Evolutionary conservation across 2,797 vertebrate genomes (phyloP), one percentile per base, ranked within the genome.

Genomic region (Syngnathus acus): DNA sequence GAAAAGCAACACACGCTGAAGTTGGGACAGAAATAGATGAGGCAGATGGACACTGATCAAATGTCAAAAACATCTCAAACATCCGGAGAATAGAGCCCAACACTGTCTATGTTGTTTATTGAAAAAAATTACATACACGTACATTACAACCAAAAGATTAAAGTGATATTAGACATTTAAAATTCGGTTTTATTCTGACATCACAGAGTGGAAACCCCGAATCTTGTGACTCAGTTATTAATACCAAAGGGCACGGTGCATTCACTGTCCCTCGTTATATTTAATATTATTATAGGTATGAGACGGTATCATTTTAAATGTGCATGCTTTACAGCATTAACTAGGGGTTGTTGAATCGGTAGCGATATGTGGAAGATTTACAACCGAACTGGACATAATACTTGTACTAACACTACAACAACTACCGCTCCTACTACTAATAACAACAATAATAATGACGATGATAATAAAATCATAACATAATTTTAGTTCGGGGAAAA

Each of bases 11-110:
- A 69, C 68, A 76, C 80, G 71, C 85, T 75, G 78, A 81, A 68
- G 66, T 76, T 66, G 80, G 43, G 86, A 91, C 90, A 92, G 87
- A 95, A 94, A 95, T 96, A 96, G 93, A 84, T 37, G 62, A 69
- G 77, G 55, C 57, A 69, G 76, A 50, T 54, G 65, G 74, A 76
- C 66, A 48, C 72, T 75, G 68, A 90, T 91, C 87, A 87, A 69
- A 86, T 90, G 84, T 88, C 92, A 90, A 17, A 69, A 76, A 65
- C 71, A 82, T 81, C 81, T 77, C 65, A 75, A 66, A 65, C 82
- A 70, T 70, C 14, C 43, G 54, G 5, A 72, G 78, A 84, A 54
- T 13, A 65, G 62, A 38, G 9, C 9, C 26, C 32, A n/a, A 50
- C 14, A 9, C n/a, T 16, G 21, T 23, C 2, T n/a, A 8, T 50